Percentiles rank a stretch among this genome's conserved stretches.
Evolutionary conservation across 2,113 vertebrate species (phyloP).

Genomic region (Okapia johnstoni): DNA sequence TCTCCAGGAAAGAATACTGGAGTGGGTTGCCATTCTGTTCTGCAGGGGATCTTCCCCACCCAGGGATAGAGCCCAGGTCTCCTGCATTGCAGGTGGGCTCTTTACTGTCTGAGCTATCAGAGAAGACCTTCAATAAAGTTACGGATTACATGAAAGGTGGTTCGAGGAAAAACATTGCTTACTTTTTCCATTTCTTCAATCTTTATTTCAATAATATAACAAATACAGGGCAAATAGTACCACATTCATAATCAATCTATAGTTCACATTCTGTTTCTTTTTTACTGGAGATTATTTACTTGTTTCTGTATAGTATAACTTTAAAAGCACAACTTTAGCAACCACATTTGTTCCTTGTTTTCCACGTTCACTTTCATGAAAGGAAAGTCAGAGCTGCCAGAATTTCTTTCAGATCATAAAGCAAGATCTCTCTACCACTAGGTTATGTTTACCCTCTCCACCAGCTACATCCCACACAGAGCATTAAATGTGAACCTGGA

Average conservation of each 20-base stretch:
- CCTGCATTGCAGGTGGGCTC: not conserved
- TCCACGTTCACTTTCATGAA: not conserved
- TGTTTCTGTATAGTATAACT: not conserved
- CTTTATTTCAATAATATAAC: not conserved
- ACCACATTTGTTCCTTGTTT: not conserved
- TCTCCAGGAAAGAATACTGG: not conserved
- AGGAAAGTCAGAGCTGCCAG: not conserved
- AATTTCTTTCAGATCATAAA: constrained; percentile 32
- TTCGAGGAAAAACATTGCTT: not conserved
- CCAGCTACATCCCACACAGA: constrained; percentile 32
- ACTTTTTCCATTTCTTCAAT: not conserved
- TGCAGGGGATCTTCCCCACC: not conserved
- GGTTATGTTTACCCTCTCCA: constrained; percentile 11
- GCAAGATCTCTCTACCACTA: not conserved
- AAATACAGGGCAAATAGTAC: not conserved
- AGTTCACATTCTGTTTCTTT: not conserved
- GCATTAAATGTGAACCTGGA: constrained; percentile 45
- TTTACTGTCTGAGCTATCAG: not conserved
- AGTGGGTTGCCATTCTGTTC: not conserved
- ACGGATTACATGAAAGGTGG: not conserved
- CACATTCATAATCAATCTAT: not conserved
- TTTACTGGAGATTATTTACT: not conserved
- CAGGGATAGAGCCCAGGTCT: not conserved
- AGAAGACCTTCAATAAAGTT: not conserved
- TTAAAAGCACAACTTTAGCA: not conserved